phyloP scores from a whole-genome alignment of 2,797 vertebrate genomes.

The Poeciliopsis presidionis region DNA sequence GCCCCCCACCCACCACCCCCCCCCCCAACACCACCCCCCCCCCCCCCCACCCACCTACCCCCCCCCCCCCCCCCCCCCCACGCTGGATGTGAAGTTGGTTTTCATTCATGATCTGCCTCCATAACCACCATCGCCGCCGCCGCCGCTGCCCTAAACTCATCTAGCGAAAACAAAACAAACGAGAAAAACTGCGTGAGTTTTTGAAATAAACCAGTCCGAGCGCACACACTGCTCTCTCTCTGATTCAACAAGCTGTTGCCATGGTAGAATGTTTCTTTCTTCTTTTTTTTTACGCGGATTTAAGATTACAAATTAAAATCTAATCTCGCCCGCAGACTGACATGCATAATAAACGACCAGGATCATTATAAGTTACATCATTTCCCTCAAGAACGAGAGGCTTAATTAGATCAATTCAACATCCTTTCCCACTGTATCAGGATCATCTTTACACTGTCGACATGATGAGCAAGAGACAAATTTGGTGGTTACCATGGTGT shows the following conservation, averaged over 20 bases:
- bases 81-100: slow-evolving; percentile 63
- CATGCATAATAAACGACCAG: not conserved
- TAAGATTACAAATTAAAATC: not conserved
- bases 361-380: not conserved
- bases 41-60: too few relatives aligned
- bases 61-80: too few relatives aligned
- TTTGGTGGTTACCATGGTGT: not conserved
- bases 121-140: not conserved
- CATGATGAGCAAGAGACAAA: not conserved
- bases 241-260: slow-evolving; percentile 55
- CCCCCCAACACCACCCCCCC: too few relatives aligned
- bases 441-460: not conserved
- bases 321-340: not conserved
- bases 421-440: not conserved
- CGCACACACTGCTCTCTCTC: slow-evolving; percentile 18
- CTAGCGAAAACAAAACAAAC: slow-evolving; percentile 69
- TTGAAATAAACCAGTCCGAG: slow-evolving; percentile 47
- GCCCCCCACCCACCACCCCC: too few relatives aligned
- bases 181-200: slow-evolving; percentile 38
- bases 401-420: not conserved
- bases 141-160: slow-evolving; percentile 26
- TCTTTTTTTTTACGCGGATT: not conserved
- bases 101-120: slow-evolving; percentile 66
- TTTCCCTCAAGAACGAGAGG: not conserved
- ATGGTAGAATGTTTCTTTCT: not conserved